Percentiles rank a stretch among this genome's conserved stretches.
phyloP scores from a whole-genome alignment of 2,113 vertebrate genomes.

The Microcebus tavaratra region DNA sequence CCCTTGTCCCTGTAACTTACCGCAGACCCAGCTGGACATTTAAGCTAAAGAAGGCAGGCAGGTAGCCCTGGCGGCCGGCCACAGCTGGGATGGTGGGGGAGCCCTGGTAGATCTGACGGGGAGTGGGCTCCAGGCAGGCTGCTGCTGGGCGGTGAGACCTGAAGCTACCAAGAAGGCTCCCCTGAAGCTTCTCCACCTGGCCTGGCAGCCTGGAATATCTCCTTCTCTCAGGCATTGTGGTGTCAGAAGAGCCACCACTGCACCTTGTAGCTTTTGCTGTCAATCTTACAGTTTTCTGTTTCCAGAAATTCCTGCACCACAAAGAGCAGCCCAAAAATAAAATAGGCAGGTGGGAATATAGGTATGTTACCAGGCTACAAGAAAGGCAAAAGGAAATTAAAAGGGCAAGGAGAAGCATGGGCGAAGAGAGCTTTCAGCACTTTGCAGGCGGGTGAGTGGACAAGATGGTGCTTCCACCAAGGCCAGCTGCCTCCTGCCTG shows the following conservation, averaged over 20 bases:
- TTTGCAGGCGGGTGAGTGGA: neutral
- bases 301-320: slow-evolving; percentile 32
- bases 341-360: neutral
- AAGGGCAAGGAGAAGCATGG: too few species aligned
- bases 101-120: neutral
- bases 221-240: neutral
- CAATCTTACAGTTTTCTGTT: neutral
- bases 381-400: neutral
- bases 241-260: neutral
- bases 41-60: neutral
- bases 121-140: neutral
- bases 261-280: neutral
- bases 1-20: neutral
- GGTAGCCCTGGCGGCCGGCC: neutral
- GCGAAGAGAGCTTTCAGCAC: rapidly evolving
- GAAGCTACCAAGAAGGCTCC: neutral
- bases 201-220: neutral
- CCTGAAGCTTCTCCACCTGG: rapidly evolving
- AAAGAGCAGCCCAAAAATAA: neutral
- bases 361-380: neutral
- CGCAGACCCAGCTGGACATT: neutral
- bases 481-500: neutral
- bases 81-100: neutral
- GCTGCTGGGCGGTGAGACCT: neutral
- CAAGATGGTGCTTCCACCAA: rapidly evolving